Conservation (phyloP, 2,888 invertebrate species). For the Unio pictorum region DNA sequence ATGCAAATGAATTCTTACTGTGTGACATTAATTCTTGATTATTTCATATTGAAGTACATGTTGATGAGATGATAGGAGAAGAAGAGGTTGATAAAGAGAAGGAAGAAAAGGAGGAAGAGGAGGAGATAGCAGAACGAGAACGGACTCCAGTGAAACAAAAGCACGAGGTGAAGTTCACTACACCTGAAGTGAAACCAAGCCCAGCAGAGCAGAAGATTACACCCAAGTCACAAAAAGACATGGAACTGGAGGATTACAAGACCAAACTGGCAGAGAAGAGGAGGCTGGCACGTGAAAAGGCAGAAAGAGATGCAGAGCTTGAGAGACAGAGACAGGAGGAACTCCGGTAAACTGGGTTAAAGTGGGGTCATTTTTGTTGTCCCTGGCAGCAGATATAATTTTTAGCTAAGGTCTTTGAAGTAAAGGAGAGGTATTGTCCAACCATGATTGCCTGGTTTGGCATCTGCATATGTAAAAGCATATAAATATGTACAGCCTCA, state of each 20-base stretch:
- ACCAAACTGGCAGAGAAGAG: constrained; percentile 92
- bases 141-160: constrained; percentile 7
- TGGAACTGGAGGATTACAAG: constrained; percentile 84
- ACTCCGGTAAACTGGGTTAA: constrained; percentile 65
- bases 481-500: not conserved
- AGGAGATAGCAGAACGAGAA: constrained; percentile 11
- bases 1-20: too few relatives aligned
- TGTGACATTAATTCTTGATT: too few relatives aligned
- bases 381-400: constrained; percentile 74
- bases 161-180: constrained; percentile 17
- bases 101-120: constrained; percentile 25
- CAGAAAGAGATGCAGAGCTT: constrained; percentile 90
- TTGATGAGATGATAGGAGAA: constrained; percentile 25
- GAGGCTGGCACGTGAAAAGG: constrained; percentile 89
- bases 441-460: not conserved
- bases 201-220: constrained; percentile 13
- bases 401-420: not conserved
- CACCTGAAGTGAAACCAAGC: constrained; percentile 25
- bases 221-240: constrained; percentile 42
- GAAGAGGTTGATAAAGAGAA: constrained; percentile 24
- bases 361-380: not conserved
- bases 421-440: not conserved
- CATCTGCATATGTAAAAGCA: not conserved
- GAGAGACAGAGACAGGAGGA: constrained; percentile 78
- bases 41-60: too few relatives aligned